Conservation (phyloP, 2,113 vertebrate genomes). For the Hydropotes inermis region DNA sequence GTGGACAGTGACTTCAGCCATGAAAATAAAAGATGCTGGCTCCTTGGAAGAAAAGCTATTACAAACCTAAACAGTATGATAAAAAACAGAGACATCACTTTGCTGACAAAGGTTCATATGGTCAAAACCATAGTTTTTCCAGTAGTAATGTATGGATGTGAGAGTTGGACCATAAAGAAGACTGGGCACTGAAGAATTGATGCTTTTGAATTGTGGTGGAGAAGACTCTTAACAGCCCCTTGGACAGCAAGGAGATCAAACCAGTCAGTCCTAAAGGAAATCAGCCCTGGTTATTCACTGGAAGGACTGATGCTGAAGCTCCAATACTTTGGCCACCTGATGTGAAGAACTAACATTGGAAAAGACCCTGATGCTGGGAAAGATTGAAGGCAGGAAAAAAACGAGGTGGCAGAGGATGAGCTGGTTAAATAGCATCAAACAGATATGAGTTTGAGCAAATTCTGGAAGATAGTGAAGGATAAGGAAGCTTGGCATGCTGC, state of each 20-base stretch:
- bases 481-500: neutral
- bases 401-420: neutral
- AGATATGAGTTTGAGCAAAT: neutral
- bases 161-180: neutral
- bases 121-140: neutral
- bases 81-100: neutral
- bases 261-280: neutral
- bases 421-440: neutral
- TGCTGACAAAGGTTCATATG: neutral
- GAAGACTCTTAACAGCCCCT: neutral
- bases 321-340: neutral
- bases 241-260: neutral
- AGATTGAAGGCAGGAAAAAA: neutral
- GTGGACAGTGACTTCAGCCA: neutral
- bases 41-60: neutral
- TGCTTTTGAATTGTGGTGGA: neutral
- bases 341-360: neutral
- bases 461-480: neutral
- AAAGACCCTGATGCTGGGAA: neutral
- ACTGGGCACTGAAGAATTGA: neutral
- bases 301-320: neutral
- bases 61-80: neutral
- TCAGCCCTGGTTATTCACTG: neutral
- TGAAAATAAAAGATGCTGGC: neutral
- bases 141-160: neutral